Evolutionary conservation across 2,797 vertebrate genomes (phyloP), one percentile per base, ranked within the genome.

Genomic region (Alauda arvensis): DNA sequence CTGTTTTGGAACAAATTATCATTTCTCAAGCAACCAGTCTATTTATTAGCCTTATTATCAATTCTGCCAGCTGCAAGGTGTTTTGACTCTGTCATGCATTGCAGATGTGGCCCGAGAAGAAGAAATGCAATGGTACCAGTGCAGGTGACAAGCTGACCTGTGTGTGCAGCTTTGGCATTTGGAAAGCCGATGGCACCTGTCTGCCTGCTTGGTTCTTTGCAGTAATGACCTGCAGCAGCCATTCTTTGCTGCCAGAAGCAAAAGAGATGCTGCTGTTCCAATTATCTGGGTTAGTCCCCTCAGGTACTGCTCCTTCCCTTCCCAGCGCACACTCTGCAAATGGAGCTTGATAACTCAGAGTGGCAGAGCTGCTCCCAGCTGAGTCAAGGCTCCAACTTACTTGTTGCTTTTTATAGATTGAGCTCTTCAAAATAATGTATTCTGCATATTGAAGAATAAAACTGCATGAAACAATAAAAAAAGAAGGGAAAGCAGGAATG

Each of bases 361-460:
- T 31, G 75, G 57, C 89, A 91, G 77, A 93, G 70, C 57, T 48
- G 46, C 33, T 86, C 77, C 85, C 85, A 77, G 83, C 63, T 68
- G 81, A 88, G 53, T 55, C 70, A 74, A 83, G 61, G 51, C 57
- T 87, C 51, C 29, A n/a, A 39, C 1, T 1, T 60, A 91, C 74
- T 86, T 87, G 80, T 89, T 93, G 91, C 77, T 92, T 87, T 93
- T 92, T 93, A 83, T 79, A 90, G 82, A 75, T 1, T 19, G 48
- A 84, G 51, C 62, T 77, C 71, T 71, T 60, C 39, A 77, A 90
- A 92, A 56, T 52, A 57, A 90, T 9, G 17, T 33, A 10, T 74
- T 84, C 83, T 70, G 43, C 20, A 13, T 24, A 23, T 23, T 82
- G 74, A 60, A 62, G 60, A 80, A 75, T 40, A 77, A 80, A 90